Percentiles rank a stretch among this genome's conserved stretches.
Evolutionary conservation across 2,113 vertebrate species (phyloP).

Genomic region (Camarhynchus parvulus): DNA sequence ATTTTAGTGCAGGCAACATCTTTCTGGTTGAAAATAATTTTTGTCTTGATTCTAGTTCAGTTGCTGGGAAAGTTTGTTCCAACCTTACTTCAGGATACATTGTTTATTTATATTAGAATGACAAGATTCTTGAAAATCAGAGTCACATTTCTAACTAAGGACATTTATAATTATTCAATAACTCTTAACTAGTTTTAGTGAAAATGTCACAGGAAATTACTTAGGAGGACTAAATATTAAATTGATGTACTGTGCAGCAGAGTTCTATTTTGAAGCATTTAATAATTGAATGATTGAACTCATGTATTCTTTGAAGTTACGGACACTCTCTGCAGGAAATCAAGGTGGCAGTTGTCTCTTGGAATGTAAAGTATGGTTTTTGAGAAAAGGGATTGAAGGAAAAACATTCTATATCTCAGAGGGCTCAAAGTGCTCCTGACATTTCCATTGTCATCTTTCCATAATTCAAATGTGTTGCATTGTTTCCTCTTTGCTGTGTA

Average conservation of each 20-base stretch:
- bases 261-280: background rate
- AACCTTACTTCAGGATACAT: fast-evolving
- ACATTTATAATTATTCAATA: background rate
- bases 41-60: background rate
- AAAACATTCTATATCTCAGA: background rate
- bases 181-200: background rate
- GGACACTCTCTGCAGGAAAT: background rate
- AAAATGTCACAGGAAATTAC: background rate
- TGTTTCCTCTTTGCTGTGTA: background rate
- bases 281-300: background rate
- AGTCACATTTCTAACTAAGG: background rate
- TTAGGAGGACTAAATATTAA: background rate
- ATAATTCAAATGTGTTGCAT: slow-evolving; percentile 7
- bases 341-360: background rate
- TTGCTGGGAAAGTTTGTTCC: background rate
- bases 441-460: background rate
- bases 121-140: background rate
- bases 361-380: background rate
- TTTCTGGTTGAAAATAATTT: background rate
- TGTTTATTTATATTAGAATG: background rate
- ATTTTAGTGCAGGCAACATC: background rate
- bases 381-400: background rate
- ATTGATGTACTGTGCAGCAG: background rate
- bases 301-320: background rate
- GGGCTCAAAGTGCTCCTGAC: background rate